These are phyloP conservation scores for Drosophila picticornis DNA, from an alignment of 2,888 invertebrate species.

Conservation along the genomic window DNA sequence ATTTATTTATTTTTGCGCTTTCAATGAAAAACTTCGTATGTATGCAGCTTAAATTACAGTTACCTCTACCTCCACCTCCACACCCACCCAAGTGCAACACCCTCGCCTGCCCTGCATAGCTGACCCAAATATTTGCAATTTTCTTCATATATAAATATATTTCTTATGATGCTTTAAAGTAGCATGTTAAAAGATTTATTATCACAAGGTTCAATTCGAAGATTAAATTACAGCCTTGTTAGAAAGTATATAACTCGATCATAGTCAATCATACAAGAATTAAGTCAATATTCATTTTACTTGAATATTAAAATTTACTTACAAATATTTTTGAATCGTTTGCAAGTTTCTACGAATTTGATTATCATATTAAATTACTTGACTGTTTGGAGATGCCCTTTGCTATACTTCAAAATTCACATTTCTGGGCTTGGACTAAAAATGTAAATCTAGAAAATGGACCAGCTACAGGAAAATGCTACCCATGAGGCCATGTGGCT, in stretches of 20 bases:
- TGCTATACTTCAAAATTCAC: background rate
- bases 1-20: constrained; percentile 62
- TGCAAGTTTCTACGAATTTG: background rate
- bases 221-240: background rate
- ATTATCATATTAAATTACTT: background rate
- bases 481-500: constrained; percentile 29
- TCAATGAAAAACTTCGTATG: constrained; percentile 37
- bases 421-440: background rate
- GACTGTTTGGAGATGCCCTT: background rate
- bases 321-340: background rate
- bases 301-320: background rate
- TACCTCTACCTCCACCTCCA: background rate
- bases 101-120: constrained; percentile 3
- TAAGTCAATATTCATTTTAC: background rate
- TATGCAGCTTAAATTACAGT: constrained; percentile 37
- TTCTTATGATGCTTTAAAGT: background rate
- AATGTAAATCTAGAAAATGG: background rate
- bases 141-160: constrained; percentile 3
- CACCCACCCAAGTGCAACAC: background rate
- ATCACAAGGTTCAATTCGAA: background rate
- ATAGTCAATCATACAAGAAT: background rate
- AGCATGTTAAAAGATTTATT: background rate
- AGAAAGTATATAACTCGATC: background rate
- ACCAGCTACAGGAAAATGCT: background rate
- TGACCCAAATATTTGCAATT: constrained; percentile 27